A percentile compares a stretch with the other conserved stretches of the same genome.
Evolutionary conservation across 2,888 invertebrate species (phyloP).

Genomic region (Coremacera marginata): DNA sequence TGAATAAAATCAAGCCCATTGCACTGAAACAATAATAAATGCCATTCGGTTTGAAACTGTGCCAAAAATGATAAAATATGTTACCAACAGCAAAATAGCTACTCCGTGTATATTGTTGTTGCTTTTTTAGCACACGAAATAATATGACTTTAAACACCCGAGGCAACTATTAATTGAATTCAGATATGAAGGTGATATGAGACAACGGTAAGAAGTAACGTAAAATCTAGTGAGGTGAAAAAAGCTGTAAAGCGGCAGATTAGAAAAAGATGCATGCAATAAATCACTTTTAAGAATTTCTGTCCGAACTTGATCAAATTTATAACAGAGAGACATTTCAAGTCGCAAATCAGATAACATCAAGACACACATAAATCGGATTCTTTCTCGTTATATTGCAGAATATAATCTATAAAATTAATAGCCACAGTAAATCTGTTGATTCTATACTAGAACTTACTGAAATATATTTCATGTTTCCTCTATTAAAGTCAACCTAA

Average conservation of each 20-base stretch:
- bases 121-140: not conserved
- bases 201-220: not conserved
- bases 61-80: slow-evolving; percentile 14
- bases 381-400: not conserved
- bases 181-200: not conserved
- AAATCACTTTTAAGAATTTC: too few species aligned
- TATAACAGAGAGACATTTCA: too few species aligned
- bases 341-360: too few species aligned
- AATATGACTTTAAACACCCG: not conserved
- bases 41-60: slow-evolving; percentile 13
- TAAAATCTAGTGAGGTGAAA: not conserved
- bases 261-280: too few species aligned
- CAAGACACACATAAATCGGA: too few species aligned
- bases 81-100: not conserved
- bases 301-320: too few species aligned
- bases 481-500: not conserved
- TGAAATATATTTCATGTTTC: not conserved
- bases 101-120: too few species aligned
- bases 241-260: not conserved
- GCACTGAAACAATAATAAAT: slow-evolving; percentile 12
- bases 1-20: slow-evolving; percentile 1
- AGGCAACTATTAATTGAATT: not conserved
- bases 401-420: too few species aligned
- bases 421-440: too few species aligned
- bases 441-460: not conserved